These are phyloP conservation scores for Balearica regulorum DNA, from an alignment of 2,797 vertebrate species.

Conservation along the genomic window DNA sequence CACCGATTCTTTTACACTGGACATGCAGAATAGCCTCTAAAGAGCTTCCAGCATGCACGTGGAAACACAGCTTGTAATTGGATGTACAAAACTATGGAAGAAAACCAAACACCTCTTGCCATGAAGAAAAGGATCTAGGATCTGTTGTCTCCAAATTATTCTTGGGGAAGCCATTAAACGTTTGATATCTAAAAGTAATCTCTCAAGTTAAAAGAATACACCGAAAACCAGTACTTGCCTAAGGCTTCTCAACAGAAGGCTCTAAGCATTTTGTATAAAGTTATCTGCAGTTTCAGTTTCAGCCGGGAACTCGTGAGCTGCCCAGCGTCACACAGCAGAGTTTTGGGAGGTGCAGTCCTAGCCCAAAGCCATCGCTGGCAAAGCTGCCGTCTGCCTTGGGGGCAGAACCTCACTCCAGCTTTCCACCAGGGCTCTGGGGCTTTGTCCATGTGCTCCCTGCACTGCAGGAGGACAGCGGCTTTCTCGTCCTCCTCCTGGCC, in stretches of 20 bases:
- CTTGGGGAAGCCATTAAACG: background rate
- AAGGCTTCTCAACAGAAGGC: background rate
- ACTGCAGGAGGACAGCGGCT: background rate
- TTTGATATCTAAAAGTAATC: background rate
- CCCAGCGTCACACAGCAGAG: rapidly evolving
- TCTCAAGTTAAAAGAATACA: background rate
- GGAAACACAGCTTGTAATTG: background rate
- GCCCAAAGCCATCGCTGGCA: background rate
- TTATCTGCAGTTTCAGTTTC: background rate
- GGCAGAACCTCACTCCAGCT: background rate
- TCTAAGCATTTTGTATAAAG: background rate
- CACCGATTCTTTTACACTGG: background rate
- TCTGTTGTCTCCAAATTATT: background rate
- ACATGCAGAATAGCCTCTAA: background rate
- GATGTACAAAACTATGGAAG: background rate
- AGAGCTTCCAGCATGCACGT: background rate
- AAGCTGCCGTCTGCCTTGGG: rapidly evolving
- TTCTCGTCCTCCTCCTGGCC: background rate
- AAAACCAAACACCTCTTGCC: background rate
- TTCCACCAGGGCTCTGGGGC: background rate
- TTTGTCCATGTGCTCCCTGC: background rate
- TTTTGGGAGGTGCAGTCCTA: background rate
- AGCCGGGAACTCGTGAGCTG: background rate
- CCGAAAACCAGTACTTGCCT: background rate
- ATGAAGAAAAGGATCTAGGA: background rate